Base-by-base conservation (phyloP, 2,797 vertebrate species). In the Otus scops region DNA sequence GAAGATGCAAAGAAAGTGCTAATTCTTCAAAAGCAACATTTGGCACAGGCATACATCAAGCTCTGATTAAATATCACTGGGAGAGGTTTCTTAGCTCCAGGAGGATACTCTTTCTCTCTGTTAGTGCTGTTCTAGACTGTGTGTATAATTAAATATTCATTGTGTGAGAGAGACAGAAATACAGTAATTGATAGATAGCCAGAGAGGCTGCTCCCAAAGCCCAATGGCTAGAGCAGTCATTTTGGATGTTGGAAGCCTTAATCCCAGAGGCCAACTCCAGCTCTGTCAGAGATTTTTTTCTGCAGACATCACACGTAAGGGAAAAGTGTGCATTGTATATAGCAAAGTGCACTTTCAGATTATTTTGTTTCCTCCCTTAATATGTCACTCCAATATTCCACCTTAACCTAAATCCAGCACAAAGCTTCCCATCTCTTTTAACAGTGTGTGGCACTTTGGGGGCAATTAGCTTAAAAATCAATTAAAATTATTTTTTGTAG, bases 381-480 rank as follows among this genome's bases (percentile, higher is more conserved):
- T 11, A 18, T 16, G 24, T 85, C 67, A 63, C 26, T 92, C 30
- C 48, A 48, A 39, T 59, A 85, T 79, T 88, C 39, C 53, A 63
- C 24, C 50, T 91, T 92, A 88, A 70, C 60, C 51, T 88, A 91
- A 93, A 85, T 79, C 38, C 45, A 80, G 69, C 64, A 74, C 45
- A 68, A 94, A 88, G 17, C 50, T 76, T 53, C 48, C 45, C 5
- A n/a, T 70, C 32, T 71, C 39, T 80, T 89, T 80, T 81, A 94
- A 93, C 1, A 0, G 28, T 51, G 4, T 69, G 11, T 76, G 36
- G 53, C 85, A 77, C 17, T 96, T 85, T 48, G 63, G 48, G 80
- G 71, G 17, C 43, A 85, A 36, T 80, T 77, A 65, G 21, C 39
- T 87, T 80, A 82, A 91, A 95, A 95, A 82, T 92, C 38, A 39